Evolutionary conservation across 2,888 invertebrate genomes (phyloP).

Genomic region (Subacronicta megacephala): DNA sequence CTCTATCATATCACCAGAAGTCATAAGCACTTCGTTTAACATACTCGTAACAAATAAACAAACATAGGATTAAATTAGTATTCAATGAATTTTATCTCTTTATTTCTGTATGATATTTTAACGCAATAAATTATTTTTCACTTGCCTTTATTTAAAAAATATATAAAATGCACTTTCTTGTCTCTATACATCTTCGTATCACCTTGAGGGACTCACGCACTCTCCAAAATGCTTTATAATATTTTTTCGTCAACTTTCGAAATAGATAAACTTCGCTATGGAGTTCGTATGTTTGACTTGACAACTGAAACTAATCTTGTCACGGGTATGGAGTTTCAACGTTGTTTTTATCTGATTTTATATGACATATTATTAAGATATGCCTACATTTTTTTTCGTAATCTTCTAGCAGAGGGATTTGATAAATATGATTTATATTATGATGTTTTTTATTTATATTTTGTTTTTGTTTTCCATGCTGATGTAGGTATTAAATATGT

Average conservation of each 20-base stretch:
- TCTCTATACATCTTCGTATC: conserved; percentile 38
- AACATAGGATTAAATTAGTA: too few relatives aligned
- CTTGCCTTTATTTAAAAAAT: too few relatives aligned
- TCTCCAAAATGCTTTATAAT: conserved; percentile 70
- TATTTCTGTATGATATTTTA: too few relatives aligned
- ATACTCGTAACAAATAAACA: too few relatives aligned
- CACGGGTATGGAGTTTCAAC: conserved; percentile 54
- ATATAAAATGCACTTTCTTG: conserved; percentile 11
- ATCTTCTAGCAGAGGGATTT: conserved; percentile 16
- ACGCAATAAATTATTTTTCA: too few relatives aligned
- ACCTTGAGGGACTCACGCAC: conserved; percentile 49
- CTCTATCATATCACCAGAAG: too few relatives aligned
- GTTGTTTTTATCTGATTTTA: conserved; percentile 58
- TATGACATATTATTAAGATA: conserved; percentile 56
- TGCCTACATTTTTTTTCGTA: conserved; percentile 38
- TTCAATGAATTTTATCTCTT: too few relatives aligned
- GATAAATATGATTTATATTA: conserved; percentile 34
- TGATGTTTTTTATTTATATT: conserved; percentile 1
- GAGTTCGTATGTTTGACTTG: conserved; percentile 60
- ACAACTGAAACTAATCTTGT: conserved; percentile 63
- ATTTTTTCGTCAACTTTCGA: conserved; percentile 66
- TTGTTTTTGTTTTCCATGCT: not conserved
- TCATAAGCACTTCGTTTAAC: too few relatives aligned
- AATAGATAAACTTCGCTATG: conserved; percentile 68
- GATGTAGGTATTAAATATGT: not conserved